Evolutionary conservation across 1,140 invertebrate genomes (phyloP), one percentile per base, ranked within the genome.

Genomic region (Cepaea nemoralis): DNA sequence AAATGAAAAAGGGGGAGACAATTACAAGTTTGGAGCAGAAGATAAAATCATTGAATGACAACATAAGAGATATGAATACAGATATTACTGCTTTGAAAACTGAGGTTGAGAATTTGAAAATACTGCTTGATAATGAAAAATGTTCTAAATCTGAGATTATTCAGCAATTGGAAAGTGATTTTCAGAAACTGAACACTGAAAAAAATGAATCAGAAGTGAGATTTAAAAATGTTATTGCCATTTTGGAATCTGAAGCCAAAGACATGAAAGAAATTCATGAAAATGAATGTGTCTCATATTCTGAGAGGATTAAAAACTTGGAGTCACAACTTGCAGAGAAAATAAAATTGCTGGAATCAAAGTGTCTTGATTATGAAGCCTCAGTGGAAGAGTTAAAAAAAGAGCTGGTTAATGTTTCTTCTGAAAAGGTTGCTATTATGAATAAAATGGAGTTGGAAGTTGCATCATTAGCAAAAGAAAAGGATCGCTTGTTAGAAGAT

Each of bases 381-480:
- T 40, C 8, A 59, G 45, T 76, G 19, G 48, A 59, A 77, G 75
- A 63, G 0, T 33, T 77, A 12, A 63, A 63, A 8, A 77, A 77
- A 31, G 37, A 77, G n/a, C n/a, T n/a, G n/a, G n/a, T n/a, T n/a
- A 33, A 27, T 2, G 2, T 33, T 40, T 59, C 48, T 2, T 37
- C 33, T 31, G 75, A 66, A 24, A 1, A 35, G 1, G 6, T 33
- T 27, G 33, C 5, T 24, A 6, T 24, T 39, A 39, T 69, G 16
- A 48, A 69, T 22, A 69, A 69, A 40, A 8, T 78, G 33, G 45
- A 1, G 12, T 45, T 42, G 6, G 77, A 78, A 48, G n/a, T 69
- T 27, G 45, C 78, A 1, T 24, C 48, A 45, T 27, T 71, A 73
- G 31, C n/a, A n/a, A 48, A 80, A 35, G 78, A 79, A 39, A 79